Percentiles rank a stretch among this genome's conserved stretches.
These are phyloP conservation scores for Sycobia sp. DNA, from an alignment of 1,140 invertebrate species.

Conservation along the genomic window DNA sequence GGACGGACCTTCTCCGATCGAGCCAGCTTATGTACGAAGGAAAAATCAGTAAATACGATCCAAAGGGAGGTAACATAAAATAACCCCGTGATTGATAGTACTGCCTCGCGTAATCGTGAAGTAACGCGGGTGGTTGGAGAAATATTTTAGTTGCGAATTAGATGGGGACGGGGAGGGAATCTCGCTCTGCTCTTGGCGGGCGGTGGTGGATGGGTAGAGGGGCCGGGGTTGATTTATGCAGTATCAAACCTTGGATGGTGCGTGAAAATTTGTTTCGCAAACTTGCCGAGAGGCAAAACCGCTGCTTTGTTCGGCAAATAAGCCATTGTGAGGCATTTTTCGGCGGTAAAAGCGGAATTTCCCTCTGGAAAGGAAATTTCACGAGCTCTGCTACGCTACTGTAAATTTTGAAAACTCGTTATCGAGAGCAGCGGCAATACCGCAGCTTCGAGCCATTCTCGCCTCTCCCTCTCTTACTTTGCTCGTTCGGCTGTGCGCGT, in stretches of 20 bases:
- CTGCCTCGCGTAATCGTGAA: not conserved
- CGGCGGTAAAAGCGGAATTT: not conserved
- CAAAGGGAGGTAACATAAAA: not conserved
- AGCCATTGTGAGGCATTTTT: constrained; percentile 12
- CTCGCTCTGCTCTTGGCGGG: no score
- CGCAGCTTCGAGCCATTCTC: constrained; percentile 13
- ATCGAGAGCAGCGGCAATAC: constrained; percentile 34
- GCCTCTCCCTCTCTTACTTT: not conserved
- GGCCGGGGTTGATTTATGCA: no score
- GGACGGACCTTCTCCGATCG: not conserved
- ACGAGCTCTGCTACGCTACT: constrained; percentile 5
- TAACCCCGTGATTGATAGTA: constrained; percentile 8
- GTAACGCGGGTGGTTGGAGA: no score
- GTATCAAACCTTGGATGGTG: not conserved
- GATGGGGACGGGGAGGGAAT: not conserved
- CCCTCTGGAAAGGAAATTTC: constrained; percentile 4
- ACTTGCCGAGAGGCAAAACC: not conserved
- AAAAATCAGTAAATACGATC: constrained; percentile 18
- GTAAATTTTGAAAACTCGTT: constrained; percentile 31
- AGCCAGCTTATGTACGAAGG: not conserved
- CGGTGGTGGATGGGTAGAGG: no score
- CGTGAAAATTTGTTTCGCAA: not conserved
- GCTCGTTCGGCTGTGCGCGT: constrained; percentile 20
- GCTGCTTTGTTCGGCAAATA: constrained; percentile 19
- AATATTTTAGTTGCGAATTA: no score